Evolutionary conservation across 2,113 vertebrate genomes (phyloP), one percentile per base, ranked within the genome.

Genomic region (Ictidomys tridecemlineatus): DNA sequence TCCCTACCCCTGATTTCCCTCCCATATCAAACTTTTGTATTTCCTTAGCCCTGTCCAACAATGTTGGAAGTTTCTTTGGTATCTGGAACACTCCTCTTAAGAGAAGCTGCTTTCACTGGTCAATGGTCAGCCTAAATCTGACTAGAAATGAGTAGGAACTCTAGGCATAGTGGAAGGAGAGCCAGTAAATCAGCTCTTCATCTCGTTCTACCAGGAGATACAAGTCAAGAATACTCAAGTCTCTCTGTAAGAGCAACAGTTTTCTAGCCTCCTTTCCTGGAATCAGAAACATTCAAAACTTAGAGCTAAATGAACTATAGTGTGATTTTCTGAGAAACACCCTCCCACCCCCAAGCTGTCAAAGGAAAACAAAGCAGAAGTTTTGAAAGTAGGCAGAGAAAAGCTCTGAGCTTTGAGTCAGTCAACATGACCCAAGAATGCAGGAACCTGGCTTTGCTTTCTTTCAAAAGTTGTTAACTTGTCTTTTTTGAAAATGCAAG

Each of bases 261-360:
- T 79, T 48, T 30, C 91, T 39, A 56, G 12, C 28, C 26, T 82
- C 18, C 26, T 92, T 78, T 53, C 58, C 82, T 53, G 37, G 56
- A 93, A 85, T 67, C 78, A 94, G 24, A 92, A 78, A 79, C 26
- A 65, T 42, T 61, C 53, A 11, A 53, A 79, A 91, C 61, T 51
- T 69, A 80, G 78, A 77, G 72, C 45, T 42, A 7, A 91, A 34
- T 42, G 9, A 91, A 28, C 56, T 87, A 90, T 37, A 32, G 32
- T 51, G 9, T 48, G 32, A 56, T n/a, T 80, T 65, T 18, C 61
- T 48, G 20, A 80, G 32, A 79, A 91, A 97, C 58, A 63, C 61
- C 6, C 24, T 34, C 32, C n/a, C 9, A 39, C 45, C 94, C 39
- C 63, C 69, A 70, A 10, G 22, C 83, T 91, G 22, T 63, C 9